phyloP scores from a whole-genome alignment of 1,140 invertebrate genomes.

The Orussus abietinus region DNA sequence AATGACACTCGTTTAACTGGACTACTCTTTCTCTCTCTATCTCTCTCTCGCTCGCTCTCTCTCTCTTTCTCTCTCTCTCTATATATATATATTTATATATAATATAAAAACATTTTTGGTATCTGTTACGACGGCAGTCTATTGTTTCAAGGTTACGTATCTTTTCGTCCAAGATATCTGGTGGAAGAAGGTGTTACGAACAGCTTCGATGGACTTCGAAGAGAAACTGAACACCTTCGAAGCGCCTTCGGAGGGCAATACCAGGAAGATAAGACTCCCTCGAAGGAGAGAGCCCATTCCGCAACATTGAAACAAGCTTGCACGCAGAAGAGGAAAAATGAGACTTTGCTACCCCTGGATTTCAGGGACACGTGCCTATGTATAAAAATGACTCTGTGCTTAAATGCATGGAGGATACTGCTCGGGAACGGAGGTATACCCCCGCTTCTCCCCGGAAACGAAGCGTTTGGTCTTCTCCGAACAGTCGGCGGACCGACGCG shows the following conservation, averaged over 20 bases:
- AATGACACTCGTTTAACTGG: slow-evolving; percentile 2
- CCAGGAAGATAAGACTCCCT: too few relatives aligned
- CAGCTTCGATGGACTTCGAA: too few relatives aligned
- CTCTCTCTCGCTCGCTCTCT: slow-evolving; percentile 18
- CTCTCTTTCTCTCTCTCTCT: slow-evolving; percentile 18
- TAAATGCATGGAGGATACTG: slow-evolving; percentile 10
- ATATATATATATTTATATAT: slow-evolving; percentile 26
- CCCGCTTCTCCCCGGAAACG: too few relatives aligned
- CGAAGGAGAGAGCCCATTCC: too few relatives aligned
- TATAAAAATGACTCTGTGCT: slow-evolving; percentile 8
- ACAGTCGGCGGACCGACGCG: too few relatives aligned
- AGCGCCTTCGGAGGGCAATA: too few relatives aligned
- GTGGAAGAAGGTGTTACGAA: too few relatives aligned
- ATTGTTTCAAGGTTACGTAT: slow-evolving; percentile 43
- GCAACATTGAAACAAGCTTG: slow-evolving; percentile 45
- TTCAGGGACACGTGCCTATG: neutral
- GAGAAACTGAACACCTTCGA: too few relatives aligned
- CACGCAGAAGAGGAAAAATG: slow-evolving; percentile 29
- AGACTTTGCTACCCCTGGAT: slow-evolving; percentile 17
- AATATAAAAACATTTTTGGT: slow-evolving; percentile 34
- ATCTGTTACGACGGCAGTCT: slow-evolving; percentile 25
- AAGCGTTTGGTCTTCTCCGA: too few relatives aligned
- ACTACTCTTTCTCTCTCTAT: slow-evolving; percentile 22
- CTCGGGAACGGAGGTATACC: too few relatives aligned
- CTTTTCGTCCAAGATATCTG: slow-evolving; percentile 10